Conservation (phyloP, 2,888 invertebrate species). For the Folsomia candida region DNA sequence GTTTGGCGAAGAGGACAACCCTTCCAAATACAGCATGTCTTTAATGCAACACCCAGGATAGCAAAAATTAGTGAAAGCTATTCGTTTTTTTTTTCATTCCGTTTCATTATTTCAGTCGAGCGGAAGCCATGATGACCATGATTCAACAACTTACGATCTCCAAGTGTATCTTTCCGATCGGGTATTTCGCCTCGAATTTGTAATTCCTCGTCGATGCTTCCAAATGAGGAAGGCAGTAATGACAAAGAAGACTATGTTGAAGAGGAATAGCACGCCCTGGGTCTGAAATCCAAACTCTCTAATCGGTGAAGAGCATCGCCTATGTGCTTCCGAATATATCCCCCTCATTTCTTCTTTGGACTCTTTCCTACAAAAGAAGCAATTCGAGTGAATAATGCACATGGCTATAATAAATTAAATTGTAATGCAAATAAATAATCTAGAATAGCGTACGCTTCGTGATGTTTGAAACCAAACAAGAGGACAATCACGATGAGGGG, state of each 20-base stretch:
- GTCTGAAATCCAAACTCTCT: slow-evolving; percentile 38
- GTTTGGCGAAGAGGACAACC: slow-evolving; percentile 33
- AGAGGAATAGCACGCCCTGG: slow-evolving; percentile 37
- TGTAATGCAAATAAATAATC: background rate
- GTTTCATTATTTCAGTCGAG: too few species aligned
- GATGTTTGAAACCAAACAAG: slow-evolving; percentile 22
- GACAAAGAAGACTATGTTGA: slow-evolving; percentile 30
- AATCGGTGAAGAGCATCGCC: slow-evolving; percentile 40
- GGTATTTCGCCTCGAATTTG: slow-evolving; percentile 19
- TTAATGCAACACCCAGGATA: background rate
- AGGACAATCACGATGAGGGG: slow-evolving; percentile 23
- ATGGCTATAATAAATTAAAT: background rate
- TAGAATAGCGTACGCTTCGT: slow-evolving; percentile 20
- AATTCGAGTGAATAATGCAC: too few species aligned
- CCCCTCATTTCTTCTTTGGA: slow-evolving; percentile 29
- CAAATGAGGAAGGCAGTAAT: slow-evolving; percentile 37
- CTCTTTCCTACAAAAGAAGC: slow-evolving; percentile 10
- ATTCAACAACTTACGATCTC: slow-evolving; percentile 40
- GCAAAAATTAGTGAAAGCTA: background rate
- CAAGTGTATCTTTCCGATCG: slow-evolving; percentile 29
- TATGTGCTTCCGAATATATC: slow-evolving; percentile 28
- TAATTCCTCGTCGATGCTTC: slow-evolving; percentile 35
- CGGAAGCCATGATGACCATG: too few species aligned
- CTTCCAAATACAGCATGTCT: slow-evolving; percentile 11
- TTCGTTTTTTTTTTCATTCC: too few species aligned